These are phyloP conservation scores for Misgurnus mizolepis DNA, from an alignment of 2,113 vertebrate genomes.

Conservation along the genomic window DNA sequence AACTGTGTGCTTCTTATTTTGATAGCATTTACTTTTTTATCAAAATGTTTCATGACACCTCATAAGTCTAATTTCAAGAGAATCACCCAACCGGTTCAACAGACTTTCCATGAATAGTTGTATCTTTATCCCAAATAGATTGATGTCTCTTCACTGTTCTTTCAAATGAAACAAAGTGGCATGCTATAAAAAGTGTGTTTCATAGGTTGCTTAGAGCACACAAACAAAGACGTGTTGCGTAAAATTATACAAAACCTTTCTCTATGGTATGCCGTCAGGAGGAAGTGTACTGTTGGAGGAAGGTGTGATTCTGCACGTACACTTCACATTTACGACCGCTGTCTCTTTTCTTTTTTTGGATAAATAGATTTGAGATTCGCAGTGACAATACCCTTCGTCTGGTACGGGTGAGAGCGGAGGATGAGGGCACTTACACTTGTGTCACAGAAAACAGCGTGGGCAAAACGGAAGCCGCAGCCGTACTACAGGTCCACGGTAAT, in stretches of 20 bases:
- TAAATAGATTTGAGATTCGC: slow-evolving; percentile 88
- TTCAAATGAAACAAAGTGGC: no score
- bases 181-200: not conserved
- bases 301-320: slow-evolving; percentile 20
- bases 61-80: no score
- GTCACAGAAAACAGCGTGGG: slow-evolving; percentile 97
- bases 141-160: no score
- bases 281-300: not conserved
- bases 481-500: slow-evolving; percentile 93
- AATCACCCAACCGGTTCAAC: no score
- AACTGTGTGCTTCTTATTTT: no score
- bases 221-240: not conserved
- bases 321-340: slow-evolving; percentile 22
- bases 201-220: not conserved
- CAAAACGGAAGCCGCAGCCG: slow-evolving; percentile 92
- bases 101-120: no score
- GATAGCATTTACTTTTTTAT: no score
- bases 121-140: no score
- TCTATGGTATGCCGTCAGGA: not conserved
- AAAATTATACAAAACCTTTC: not conserved
- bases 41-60: no score
- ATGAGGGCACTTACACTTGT: slow-evolving; percentile 93
- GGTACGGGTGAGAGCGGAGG: slow-evolving; percentile 84
- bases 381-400: slow-evolving; percentile 92
- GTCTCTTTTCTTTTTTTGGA: slow-evolving; percentile 44